Conservation (phyloP, 2,888 invertebrate genomes). For the Machimus atricapillus region DNA sequence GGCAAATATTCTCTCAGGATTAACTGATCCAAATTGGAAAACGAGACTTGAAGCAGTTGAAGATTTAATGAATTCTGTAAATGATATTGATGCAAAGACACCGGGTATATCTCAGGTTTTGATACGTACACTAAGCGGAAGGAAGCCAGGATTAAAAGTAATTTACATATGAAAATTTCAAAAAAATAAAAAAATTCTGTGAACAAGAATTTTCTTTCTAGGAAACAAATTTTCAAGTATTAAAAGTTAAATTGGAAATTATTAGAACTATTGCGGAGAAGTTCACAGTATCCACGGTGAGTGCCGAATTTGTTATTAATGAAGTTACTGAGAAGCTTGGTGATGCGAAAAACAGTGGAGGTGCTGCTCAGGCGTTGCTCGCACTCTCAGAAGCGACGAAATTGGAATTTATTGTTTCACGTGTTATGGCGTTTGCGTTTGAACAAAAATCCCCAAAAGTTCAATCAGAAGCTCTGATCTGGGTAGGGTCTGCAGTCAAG, state of each 20-base stretch:
- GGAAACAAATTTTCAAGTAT: slow-evolving; percentile 91
- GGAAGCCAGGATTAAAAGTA: slow-evolving; percentile 79
- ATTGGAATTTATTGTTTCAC: slow-evolving; percentile 76
- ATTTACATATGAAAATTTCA: slow-evolving; percentile 51
- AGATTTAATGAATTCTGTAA: slow-evolving; percentile 70
- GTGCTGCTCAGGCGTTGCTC: slow-evolving; percentile 71
- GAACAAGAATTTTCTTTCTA: slow-evolving; percentile 54
- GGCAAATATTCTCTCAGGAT: slow-evolving; percentile 69
- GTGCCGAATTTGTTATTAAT: slow-evolving; percentile 76
- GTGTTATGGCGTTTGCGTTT: slow-evolving; percentile 78
- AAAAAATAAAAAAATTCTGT: slow-evolving; percentile 56
- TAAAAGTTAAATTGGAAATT: slow-evolving; percentile 82
- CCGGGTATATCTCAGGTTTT: slow-evolving; percentile 76
- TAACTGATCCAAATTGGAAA: slow-evolving; percentile 87
- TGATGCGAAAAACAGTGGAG: slow-evolving; percentile 78
- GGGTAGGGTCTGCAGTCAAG: slow-evolving; percentile 79
- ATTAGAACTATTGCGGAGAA: slow-evolving; percentile 80
- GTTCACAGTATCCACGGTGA: slow-evolving; percentile 74
- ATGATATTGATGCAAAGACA: slow-evolving; percentile 69
- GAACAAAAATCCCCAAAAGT: slow-evolving; percentile 92
- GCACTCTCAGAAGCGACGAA: slow-evolving; percentile 80
- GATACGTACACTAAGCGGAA: slow-evolving; percentile 73
- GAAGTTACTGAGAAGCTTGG: slow-evolving; percentile 87
- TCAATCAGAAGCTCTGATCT: slow-evolving; percentile 82
- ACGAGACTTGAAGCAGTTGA: slow-evolving; percentile 79